Evolutionary conservation across 1,140 invertebrate species (phyloP), one percentile per base, ranked within the genome.

Genomic region (Vanessa tameamea): DNA sequence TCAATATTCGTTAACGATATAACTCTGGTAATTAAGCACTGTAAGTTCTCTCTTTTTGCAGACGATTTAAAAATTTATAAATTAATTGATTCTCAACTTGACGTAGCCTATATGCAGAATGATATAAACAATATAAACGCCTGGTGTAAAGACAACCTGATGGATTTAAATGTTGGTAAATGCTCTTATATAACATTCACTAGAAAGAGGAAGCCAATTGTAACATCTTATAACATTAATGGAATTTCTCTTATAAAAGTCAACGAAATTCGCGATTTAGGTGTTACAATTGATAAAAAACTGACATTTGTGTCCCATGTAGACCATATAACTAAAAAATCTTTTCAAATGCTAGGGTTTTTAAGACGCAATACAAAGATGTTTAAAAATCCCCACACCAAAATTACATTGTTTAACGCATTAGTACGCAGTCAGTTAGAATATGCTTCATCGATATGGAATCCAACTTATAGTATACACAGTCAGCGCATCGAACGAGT

Each of bases 1-100:
- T 47, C 73, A 47, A 68, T 83, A 23, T 87, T 79, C 31, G 80
- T 87, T 16, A 87, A 88, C 74, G 87, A 85, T 16, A 75, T 82
- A 77, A 14, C 15, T 16, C n/a, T 53, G 14, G 15, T n/a, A n/a
- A 53, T 53, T 53, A 69, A 72, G 65, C 53, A 79, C 55, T 76
- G 66, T 26, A 69, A 71, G 37, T 63, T 51, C 26, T 79, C 63
- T 23, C 48, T 82, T 13, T 82, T 72, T 51, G 80, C 77, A 61
- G n/a, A n/a, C n/a, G n/a, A n/a, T n/a, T n/a, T n/a, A n/a, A n/a
- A n/a, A n/a, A n/a, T 82, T 14, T 79, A 73, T 26, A 76, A 69
- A 55, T 23, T 51, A 64, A 53, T 81, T 20, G 69, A 64, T 20
- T 70, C 64, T 15, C 20, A 51, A 63, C 23, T 12, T 20, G 79